Percentiles rank a stretch among this genome's conserved stretches.
phyloP scores from a whole-genome alignment of 2,888 invertebrate genomes.

The Lamellibrachia satsuma region DNA sequence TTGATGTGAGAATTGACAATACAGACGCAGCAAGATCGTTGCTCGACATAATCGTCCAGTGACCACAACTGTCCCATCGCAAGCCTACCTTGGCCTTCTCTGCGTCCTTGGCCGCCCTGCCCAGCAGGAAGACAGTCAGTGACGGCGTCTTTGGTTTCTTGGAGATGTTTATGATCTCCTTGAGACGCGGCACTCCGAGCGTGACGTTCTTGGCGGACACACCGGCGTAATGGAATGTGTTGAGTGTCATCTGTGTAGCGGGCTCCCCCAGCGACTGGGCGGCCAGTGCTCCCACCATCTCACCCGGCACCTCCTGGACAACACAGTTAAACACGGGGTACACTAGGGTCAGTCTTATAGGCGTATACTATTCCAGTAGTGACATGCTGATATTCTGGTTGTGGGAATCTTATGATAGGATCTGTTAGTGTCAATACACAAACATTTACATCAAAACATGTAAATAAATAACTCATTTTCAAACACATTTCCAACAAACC shows the following conservation, averaged over 20 bases:
- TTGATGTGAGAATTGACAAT: background rate
- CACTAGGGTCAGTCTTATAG: background rate
- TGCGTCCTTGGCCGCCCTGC: conserved; percentile 97
- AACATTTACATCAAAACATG: background rate
- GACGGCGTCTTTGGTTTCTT: conserved; percentile 99
- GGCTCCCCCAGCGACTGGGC: conserved; percentile 99
- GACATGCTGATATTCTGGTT: background rate
- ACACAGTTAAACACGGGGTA: background rate
- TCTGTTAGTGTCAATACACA: background rate
- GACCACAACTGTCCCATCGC: background rate
- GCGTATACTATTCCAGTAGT: background rate
- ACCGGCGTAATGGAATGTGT: conserved; percentile 99
- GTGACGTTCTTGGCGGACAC: conserved; percentile 99
- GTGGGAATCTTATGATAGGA: background rate
- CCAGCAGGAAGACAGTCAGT: conserved; percentile 95
- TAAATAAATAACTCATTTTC: too few relatives aligned
- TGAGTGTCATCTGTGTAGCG: conserved; percentile 89
- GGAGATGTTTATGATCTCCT: conserved; percentile 94
- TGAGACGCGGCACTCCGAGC: conserved; percentile 96
- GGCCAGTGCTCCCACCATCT: conserved; percentile 99
- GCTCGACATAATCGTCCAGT: too few relatives aligned
- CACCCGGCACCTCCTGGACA: conserved; percentile 87
- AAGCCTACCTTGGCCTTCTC: conserved; percentile 88
- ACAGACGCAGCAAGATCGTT: background rate
- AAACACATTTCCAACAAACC: background rate